Evolutionary conservation across 2,113 vertebrate species (phyloP), one percentile per base, ranked within the genome.

Genomic region (Rhinolophus ferrumequinum): DNA sequence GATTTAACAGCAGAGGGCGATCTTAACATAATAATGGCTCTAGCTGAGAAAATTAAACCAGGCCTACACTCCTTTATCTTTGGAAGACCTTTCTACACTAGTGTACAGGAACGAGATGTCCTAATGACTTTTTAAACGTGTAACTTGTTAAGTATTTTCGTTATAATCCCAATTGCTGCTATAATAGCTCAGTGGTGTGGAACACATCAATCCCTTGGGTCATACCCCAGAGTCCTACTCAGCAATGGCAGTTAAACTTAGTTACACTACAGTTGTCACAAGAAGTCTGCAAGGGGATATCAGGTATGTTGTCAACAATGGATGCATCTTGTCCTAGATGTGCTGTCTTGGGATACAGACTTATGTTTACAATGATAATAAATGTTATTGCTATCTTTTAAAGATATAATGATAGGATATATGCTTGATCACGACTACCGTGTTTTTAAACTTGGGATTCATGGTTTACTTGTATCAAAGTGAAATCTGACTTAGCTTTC

Each of bases 31-130:
- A 98, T 99, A 94, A 99, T 99, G 99, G 99, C 99, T 94, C 98
- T 99, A 86, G 99, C 99, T 8, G 99, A 99, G 98, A 99, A 99
- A 98, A 99, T 99, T 91, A 99, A 99, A 93, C 99, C 99, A 1
- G 99, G 99, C 76, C 99, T 99, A 16, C 99, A 99, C 97, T 99
- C 99, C 0, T 99, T 99, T 73, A 99, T 99, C 95, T 99, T 99
- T 69, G 99, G 99, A 93, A 99, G 99, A 97, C 98, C 99, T 0
- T 99, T 99, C 97, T 99, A 99, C 98, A 99, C 99, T 70, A 99
- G 99, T 16, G 98, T 99, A 77, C 99, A 99, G 96, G 99, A 99
- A 97, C 98, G 99, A 54, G 99, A 99, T 90, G 99, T 99, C 28
- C 99, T 99, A 14, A 99, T 99, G 98, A 99, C 99, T 6, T 99